Base-by-base conservation (phyloP, 37 sponge, comb jelly and placozoan species). In the Bolinopsis microptera region DNA sequence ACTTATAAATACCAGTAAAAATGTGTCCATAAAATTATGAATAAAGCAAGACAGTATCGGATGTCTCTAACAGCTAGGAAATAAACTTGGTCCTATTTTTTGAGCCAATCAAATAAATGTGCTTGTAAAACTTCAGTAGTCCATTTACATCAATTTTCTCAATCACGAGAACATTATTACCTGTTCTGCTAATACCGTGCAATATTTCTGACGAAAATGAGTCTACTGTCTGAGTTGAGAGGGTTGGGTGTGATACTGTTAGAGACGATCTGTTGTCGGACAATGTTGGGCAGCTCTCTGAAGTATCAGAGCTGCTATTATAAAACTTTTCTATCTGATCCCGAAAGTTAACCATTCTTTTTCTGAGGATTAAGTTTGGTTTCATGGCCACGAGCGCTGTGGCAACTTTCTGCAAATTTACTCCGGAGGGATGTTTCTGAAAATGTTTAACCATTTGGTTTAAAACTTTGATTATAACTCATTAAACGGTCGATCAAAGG, bases 121-220 rank as follows among this genome's bases (percentile, higher is more conserved):
- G 75, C 31, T n/a, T 72, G 26, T 72, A 72, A n/a, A 72, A 72
- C 75, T 72, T 72, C 18, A 72, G 75, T 5, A 72, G 5, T 72
- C 5, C 75, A 21, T n/a, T n/a, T n/a, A 3, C 5, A 2, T 72
- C 26, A 23, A 72, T 72, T 30, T 28, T 72, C 75, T 28, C 31
- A 72, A 72, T n/a, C 22, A 72, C 75, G 3, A 72, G 26, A 21
- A 72, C 75, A 28, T 72, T 72, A n/a, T 72, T n/a, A 72, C 61
- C 61, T 18, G 9, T 18, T 48, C 61, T 48, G 61, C 13, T 13
- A 48, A 48, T 48, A 48, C 61, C 5, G 13, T 48, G 61, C 5
- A 48, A 48, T 13, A 48, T 48, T 5, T 48, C 61, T 18, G 61
- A 48, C 9, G 61, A 48, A 48, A 48, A 48, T 18, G 61, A 48